Evolutionary conservation across 2,797 vertebrate genomes (phyloP), one percentile per base, ranked within the genome.

Genomic region (Pogonophryne albipinna): DNA sequence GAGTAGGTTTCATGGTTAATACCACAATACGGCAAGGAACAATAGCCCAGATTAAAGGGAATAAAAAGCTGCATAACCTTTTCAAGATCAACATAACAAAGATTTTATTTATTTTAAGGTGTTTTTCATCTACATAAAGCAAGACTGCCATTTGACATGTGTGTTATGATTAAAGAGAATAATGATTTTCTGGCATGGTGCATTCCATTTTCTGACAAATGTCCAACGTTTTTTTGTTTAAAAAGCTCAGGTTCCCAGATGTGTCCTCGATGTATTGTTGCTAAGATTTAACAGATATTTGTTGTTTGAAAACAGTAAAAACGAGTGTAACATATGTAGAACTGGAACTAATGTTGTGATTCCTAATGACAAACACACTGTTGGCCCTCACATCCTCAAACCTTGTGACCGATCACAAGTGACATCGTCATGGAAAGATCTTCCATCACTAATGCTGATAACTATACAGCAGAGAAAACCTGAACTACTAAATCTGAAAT

Each of bases 91-190:
- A 80, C 66, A 78, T 80, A 77, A 70, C 61, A 61, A 10, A 51
- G 59, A 76, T 70, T 72, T 70, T 0, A 47, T 59, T 71, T 71
- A 45, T 73, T 13, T 50, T 41, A 15, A 72, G 57, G 55, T 62
- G 64, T 75, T 60, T 77, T 56, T 61, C 11, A 63, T 47, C 38
- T 15, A 53, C 79, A 84, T 78, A 81, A 75, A 84, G 63, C 80
- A 71, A 76, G 64, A 60, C 12, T 58, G 49, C 44, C 6, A 23
- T 73, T 78, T 59, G 41, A 80, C 78, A 79, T 52, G 13, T 82
- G 47, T 44, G 51, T 63, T 55, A 44, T 65, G 55, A 59, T 80
- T 60, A 45, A 76, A 74, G 50, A 79, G 66, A 80, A 73, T 70
- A 84, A 69, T 53, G 53, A 17, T 34, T 71, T 79, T 77, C 58